A percentile compares a stretch with the other conserved stretches of the same genome.
Evolutionary conservation across 30 jellyfish, hydroid and myxozoan species (phyloP).

Genomic region (Nemopilema nomurai): DNA sequence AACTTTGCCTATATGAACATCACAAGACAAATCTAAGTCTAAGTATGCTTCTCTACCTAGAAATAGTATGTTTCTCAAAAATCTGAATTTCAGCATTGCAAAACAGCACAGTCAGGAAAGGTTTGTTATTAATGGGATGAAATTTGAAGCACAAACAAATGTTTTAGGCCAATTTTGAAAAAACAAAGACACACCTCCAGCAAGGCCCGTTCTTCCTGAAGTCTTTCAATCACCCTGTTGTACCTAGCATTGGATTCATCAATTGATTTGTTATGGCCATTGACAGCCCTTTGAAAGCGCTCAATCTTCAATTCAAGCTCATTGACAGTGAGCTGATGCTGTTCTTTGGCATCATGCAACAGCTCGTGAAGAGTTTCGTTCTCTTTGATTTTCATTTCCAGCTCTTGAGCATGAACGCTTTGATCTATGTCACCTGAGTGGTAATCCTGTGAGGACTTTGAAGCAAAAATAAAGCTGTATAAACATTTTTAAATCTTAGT

Average conservation of each 20-base stretch:
- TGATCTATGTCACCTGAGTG: constrained; percentile 42
- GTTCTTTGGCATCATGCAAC: constrained; percentile 75
- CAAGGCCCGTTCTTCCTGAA: constrained; percentile 80
- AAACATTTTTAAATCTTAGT: background rate
- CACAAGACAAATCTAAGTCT: no score
- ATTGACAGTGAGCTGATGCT: constrained; percentile 44
- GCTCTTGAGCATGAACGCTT: constrained; percentile 80
- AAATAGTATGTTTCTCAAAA: no score
- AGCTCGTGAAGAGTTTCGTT: constrained; percentile 87
- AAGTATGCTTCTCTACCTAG: no score
- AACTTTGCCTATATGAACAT: no score
- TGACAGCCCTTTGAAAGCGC: constrained; percentile 63
- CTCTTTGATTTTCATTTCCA: constrained; percentile 82
- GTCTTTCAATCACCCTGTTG: constrained; percentile 64
- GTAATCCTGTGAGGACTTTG: constrained; percentile 41
- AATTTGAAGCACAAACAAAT: no score
- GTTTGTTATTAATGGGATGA: no score
- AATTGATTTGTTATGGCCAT: constrained; percentile 60
- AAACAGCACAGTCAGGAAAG: no score
- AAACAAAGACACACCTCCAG: constrained; percentile 50
- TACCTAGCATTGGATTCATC: constrained; percentile 83
- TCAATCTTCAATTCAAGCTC: constrained; percentile 70
- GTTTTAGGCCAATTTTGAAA: background rate
- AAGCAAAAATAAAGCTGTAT: background rate
- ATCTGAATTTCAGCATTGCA: no score